Evolutionary conservation across 2,113 vertebrate species (phyloP).

Genomic region (Platichthys flesus): DNA sequence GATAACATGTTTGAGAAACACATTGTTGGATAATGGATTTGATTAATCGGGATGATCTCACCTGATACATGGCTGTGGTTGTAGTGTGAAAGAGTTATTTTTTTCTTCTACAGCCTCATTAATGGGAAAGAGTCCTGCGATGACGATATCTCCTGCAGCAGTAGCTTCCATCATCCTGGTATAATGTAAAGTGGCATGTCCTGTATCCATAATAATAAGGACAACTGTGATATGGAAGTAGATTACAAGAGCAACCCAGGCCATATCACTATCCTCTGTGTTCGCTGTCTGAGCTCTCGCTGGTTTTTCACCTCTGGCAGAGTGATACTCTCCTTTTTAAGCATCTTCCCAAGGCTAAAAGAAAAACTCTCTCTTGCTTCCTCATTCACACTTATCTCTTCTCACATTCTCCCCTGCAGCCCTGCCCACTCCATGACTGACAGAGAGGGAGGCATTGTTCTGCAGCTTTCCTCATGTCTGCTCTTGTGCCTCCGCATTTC

Average conservation of each 20-base stretch:
- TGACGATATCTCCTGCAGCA: constrained; percentile 69
- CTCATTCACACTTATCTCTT: constrained; percentile 28
- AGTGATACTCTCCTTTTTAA: constrained; percentile 41
- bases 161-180: not conserved
- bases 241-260: not conserved
- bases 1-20: too few relatives aligned
- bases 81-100: constrained; percentile 71
- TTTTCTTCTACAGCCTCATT: constrained; percentile 42
- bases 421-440: constrained; percentile 38
- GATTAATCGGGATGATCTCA: constrained; percentile 71
- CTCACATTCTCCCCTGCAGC: constrained; percentile 46
- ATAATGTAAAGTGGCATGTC: not conserved
- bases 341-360: constrained; percentile 20
- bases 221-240: constrained; percentile 23
- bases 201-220: not conserved
- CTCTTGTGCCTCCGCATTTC: not conserved
- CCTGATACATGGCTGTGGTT: constrained; percentile 81
- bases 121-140: constrained; percentile 74
- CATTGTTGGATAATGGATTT: too few relatives aligned
- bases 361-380: constrained; percentile 29
- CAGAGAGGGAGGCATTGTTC: constrained; percentile 36
- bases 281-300: not conserved
- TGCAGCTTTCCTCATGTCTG: not conserved
- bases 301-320: constrained; percentile 23
- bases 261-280: constrained; percentile 32